Percentiles rank a stretch among this genome's conserved stretches.
These are phyloP conservation scores for Condylura cristata DNA, from an alignment of 2,113 vertebrate genomes.

Conservation along the genomic window DNA sequence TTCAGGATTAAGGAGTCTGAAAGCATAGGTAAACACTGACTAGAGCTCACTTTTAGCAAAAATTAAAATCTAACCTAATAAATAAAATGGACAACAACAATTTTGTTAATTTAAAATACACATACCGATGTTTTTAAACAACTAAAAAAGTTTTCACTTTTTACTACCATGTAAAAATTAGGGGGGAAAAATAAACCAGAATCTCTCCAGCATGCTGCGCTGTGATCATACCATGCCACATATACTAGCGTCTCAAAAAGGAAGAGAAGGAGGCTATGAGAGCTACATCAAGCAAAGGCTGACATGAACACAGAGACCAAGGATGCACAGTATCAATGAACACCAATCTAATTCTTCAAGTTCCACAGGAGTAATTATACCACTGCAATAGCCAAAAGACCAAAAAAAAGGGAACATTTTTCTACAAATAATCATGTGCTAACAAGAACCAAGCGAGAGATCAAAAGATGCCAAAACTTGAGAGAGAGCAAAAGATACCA, in stretches of 20 bases:
- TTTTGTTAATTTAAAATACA: conserved; percentile 2
- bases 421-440: conserved; percentile 37
- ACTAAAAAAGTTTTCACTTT: conserved; percentile 24
- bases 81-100: neutral
- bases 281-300: neutral
- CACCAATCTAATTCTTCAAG: conserved; percentile 11
- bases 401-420: neutral
- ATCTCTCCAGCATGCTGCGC: neutral
- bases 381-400: neutral
- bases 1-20: conserved; percentile 52
- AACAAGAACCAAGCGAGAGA: conserved; percentile 39
- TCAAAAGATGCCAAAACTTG: conserved; percentile 38
- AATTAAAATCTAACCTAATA: conserved; percentile 54
- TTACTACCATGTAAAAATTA: neutral
- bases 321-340: conserved; percentile 9
- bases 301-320: conserved; percentile 12
- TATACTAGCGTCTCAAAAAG: conserved; percentile 38
- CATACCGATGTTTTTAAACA: conserved; percentile 48
- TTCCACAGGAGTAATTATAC: neutral
- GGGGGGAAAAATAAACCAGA: neutral
- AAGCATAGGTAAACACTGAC: conserved; percentile 28
- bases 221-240: neutral
- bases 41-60: neutral
- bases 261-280: conserved; percentile 1
- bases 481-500: no score